Base-by-base conservation (phyloP, 2,797 vertebrate species). In the Lacerta bilineata region DNA sequence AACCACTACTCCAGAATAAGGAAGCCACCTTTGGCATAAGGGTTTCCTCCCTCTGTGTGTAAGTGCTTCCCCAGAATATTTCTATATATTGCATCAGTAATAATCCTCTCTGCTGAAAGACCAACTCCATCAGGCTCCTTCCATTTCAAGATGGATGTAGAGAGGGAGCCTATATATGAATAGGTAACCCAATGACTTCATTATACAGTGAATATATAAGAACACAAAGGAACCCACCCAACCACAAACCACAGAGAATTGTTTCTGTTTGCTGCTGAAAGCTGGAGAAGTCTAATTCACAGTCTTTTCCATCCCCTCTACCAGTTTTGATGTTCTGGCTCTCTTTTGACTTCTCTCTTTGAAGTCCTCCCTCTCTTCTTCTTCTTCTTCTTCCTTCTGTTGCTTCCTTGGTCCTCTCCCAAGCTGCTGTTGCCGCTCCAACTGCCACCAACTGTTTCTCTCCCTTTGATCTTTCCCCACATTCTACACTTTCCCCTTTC, bases 381-480 rank as follows among this genome's bases (percentile, higher is more conserved):
- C n/a, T n/a, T n/a, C 4, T 50, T 59, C 9, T 50, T 66, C 41
- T 7, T 27, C 13, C 10, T 11, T 43, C 3, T 23, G 68, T 8
- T 7, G 1, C 2, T 10, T 59, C 23, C 18, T 8, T 29, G 3
- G 13, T 50, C 59, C 23, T 50, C 13, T 68, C 41, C 20, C n/a
- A 61, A 71, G 25, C 3, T 64, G 7, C 25, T 18, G 6, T 0
- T 61, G 6, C 0, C 43, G 29, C 10, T 39, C 46, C 59, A 88
- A 88, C 87, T 20, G 87, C 36, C 72, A 68, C 15, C 80, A 88
- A 88, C 72, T 33, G 61, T 8, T 75, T 17, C 7, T 25, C 8
- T 20, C 36, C 15, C 3, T 29, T 33, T 9, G 7, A 43, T 50
- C 76, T 11, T 55, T 39, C 76, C 33, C 11, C 43, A 69, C 25